Evolutionary conservation across 2,797 vertebrate species (phyloP), one percentile per base, ranked within the genome.

Genomic region (Nannoperca obscura): DNA sequence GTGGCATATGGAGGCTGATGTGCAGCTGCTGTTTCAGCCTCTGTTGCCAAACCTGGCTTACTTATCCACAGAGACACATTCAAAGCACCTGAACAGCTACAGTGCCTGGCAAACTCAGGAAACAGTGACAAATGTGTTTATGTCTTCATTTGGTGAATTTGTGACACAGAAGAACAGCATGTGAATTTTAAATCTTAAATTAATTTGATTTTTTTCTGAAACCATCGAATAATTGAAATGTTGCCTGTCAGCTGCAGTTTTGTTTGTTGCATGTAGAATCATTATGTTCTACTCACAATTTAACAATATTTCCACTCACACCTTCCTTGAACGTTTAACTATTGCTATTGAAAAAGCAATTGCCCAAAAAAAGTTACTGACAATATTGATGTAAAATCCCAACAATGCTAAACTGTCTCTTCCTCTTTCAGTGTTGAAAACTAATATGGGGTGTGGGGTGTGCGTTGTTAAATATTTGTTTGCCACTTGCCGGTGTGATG

Each of bases 21-120:
- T 75, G 85, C 81, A 81, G 76, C 78, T 86, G 79, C 66, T 85
- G 71, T 73, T 81, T 76, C 27, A 54, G 53, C 50, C 59, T 75
- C 52, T 62, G 47, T 50, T 88, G 75, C 75, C 74, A 83, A 84
- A 74, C n/a, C 54, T 46, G 53, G 34, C n/a, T 57, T 38, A 40
- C 4, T 32, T 67, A 78, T 68, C 66, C 74, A 53, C 63, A 24
- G 82, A 80, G 74, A 75, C 42, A 62, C 44, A 22, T 61, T 68
- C 46, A 60, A 38, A 53, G 66, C 52, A 66, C 62, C 54, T 79
- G 63, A 76, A 57, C 47, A 60, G 49, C 55, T 34, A 22, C 13
- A 30, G 70, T 7, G 44, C 38, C 49, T 49, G 72, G 38, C 27
- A 44, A 34, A 20, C 54, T 73, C 50, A 53, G 57, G 49, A 77